Conservation (phyloP, 2,888 invertebrate species). For the Calameuta pallipes region DNA sequence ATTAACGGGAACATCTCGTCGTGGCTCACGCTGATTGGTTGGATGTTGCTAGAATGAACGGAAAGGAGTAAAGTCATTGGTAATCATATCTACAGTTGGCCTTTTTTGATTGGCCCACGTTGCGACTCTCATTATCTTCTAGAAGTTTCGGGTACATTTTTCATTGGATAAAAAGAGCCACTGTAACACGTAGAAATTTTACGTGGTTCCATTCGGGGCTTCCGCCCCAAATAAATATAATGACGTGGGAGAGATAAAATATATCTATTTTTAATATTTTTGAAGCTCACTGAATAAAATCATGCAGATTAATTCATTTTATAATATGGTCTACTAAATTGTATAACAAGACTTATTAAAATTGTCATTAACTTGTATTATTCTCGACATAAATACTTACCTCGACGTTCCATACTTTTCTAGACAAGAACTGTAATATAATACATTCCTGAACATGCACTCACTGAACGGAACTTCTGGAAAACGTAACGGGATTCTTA, state of each 20-base stretch:
- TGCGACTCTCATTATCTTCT: constrained; percentile 36
- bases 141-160: constrained; percentile 14
- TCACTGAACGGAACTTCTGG: neutral
- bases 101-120: constrained; percentile 77
- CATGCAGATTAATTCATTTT: neutral
- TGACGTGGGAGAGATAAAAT: neutral
- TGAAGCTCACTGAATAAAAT: neutral
- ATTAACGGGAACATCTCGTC: constrained; percentile 67
- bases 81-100: constrained; percentile 70
- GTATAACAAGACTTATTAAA: neutral
- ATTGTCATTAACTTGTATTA: neutral
- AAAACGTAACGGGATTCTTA: neutral
- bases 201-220: neutral
- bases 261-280: neutral
- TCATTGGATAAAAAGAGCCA: neutral
- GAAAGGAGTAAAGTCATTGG: constrained; percentile 69
- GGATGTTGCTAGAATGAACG: constrained; percentile 52
- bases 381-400: too few relatives aligned
- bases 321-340: neutral
- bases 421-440: neutral
- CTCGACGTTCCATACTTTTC: neutral
- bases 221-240: neutral
- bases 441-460: neutral
- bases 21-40: constrained; percentile 74
- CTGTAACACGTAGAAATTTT: constrained; percentile 17